Conservation (phyloP, 2,888 invertebrate species). For the Oscheius onirici region DNA sequence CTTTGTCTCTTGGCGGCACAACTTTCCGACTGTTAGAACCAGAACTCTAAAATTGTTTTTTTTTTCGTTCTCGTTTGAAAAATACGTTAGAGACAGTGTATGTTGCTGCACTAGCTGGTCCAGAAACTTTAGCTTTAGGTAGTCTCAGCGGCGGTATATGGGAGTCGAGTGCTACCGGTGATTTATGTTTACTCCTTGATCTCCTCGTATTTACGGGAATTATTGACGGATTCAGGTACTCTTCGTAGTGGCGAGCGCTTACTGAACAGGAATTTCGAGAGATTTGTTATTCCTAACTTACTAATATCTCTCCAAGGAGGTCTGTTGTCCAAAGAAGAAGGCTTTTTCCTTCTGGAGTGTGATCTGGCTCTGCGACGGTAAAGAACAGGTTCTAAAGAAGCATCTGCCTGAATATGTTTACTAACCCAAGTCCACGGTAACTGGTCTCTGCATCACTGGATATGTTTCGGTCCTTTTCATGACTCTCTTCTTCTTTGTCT, state of each 20-base stretch:
- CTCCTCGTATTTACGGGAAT: neutral
- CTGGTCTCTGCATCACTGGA: neutral
- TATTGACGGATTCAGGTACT: conserved; percentile 3
- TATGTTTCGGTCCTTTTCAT: conserved; percentile 11
- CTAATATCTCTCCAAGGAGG: conserved; percentile 21
- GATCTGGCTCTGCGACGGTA: neutral
- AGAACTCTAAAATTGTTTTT: conserved; percentile 7
- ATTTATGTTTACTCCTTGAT: neutral
- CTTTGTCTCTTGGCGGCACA: neutral
- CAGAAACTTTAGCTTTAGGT: neutral
- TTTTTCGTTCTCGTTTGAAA: neutral
- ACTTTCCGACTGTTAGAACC: neutral
- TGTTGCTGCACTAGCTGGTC: neutral
- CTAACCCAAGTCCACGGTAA: neutral
- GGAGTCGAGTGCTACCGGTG: neutral
- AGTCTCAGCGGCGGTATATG: neutral
- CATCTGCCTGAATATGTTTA: neutral
- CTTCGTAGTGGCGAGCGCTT: neutral
- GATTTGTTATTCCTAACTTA: neutral
- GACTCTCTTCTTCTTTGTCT: neutral
- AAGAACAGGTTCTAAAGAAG: neutral
- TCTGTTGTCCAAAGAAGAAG: neutral
- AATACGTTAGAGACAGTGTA: neutral
- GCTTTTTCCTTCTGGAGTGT: neutral
- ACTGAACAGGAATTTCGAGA: neutral